Evolutionary conservation across 1,140 invertebrate species (phyloP).

Genomic region (Cecropterus lyciades): DNA sequence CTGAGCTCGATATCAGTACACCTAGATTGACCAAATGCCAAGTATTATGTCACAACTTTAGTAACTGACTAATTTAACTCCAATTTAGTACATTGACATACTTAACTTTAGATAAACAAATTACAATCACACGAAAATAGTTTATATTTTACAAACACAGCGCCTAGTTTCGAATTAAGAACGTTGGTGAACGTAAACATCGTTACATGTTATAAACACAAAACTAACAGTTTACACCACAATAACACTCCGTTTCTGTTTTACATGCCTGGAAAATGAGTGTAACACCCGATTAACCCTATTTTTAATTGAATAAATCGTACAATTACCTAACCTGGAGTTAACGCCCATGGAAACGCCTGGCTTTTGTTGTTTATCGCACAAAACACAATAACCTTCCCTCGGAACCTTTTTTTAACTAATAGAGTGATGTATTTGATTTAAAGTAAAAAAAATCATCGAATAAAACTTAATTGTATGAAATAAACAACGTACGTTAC

Average conservation of each 20-base stretch:
- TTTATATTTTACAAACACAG: slow-evolving; percentile 15
- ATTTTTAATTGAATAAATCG: slow-evolving; percentile 75
- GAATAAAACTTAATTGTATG: slow-evolving; percentile 40
- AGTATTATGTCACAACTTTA: slow-evolving; percentile 25
- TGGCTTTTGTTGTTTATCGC: slow-evolving; percentile 47
- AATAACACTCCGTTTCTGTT: slow-evolving; percentile 9
- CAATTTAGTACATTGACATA: not conserved
- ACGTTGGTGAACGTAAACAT: slow-evolving; percentile 16
- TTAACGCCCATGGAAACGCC: slow-evolving; percentile 76
- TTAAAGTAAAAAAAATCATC: slow-evolving; percentile 42
- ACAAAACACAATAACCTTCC: slow-evolving; percentile 39
- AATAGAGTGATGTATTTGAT: slow-evolving; percentile 14
- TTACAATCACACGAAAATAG: not conserved
- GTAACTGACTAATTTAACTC: slow-evolving; percentile 5
- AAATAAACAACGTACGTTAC: slow-evolving; percentile 67
- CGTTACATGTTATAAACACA: not conserved
- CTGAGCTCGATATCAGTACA: slow-evolving; percentile 13
- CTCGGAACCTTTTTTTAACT: slow-evolving; percentile 16
- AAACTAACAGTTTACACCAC: slow-evolving; percentile 2
- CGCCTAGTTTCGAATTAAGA: slow-evolving; percentile 17
- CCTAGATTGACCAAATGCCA: slow-evolving; percentile 29
- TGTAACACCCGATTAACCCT: slow-evolving; percentile 54
- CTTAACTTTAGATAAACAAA: not conserved
- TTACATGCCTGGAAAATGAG: slow-evolving; percentile 12
- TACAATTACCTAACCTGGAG: slow-evolving; percentile 71